Base-by-base conservation (phyloP, 2,113 vertebrate species). In the Isurus oxyrinchus region DNA sequence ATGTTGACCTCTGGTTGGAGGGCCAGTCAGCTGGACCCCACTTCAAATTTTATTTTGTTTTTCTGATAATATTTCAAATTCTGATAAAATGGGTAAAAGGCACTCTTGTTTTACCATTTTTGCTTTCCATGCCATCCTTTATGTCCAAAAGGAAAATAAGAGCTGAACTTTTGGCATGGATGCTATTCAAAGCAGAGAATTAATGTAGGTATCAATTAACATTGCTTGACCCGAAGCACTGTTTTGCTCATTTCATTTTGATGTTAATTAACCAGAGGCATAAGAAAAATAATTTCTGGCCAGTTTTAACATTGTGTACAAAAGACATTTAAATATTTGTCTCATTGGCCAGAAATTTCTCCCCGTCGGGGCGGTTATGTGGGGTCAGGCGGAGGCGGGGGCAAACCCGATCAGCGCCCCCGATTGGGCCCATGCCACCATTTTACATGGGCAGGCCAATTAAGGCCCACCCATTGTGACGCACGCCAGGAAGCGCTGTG, bases 1-100 rank as follows among this genome's bases (percentile, higher is more conserved):
- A 40, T 96, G 84, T 96, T 97, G 97, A 97, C 97, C 98, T 96
- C 86, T 95, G 96, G 97, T 97, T 97, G 97, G 96, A 97, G 97
- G 96, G 86, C 96, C 97, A 96, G 97, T 97, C 87, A 31, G 53
- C 25, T 35, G 96, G 49, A 96, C 72, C 69, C 63, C 87, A 96
- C 96, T 96, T 63, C 72, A 93, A 96, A 90, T 96, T 97, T 96
- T 96, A 93, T 44, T 44, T 63, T 96, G 5, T 72, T 72, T 72
- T 10, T 6, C 91, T 55, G 49, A 23, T 88, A 2, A 66, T 67
- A 0, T 94, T 94, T 94, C 1, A 93, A 93, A 11, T 40, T 19
- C 59, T 19, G 59, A 63, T 25, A 93, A 96, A 72, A 96, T 40
- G 40, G 76, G 69, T 96, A 53, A 53, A 88, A 96, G 84, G 61